Evolutionary conservation across 2,888 invertebrate species (phyloP).

Genomic region (Limnephilus marmoratus): DNA sequence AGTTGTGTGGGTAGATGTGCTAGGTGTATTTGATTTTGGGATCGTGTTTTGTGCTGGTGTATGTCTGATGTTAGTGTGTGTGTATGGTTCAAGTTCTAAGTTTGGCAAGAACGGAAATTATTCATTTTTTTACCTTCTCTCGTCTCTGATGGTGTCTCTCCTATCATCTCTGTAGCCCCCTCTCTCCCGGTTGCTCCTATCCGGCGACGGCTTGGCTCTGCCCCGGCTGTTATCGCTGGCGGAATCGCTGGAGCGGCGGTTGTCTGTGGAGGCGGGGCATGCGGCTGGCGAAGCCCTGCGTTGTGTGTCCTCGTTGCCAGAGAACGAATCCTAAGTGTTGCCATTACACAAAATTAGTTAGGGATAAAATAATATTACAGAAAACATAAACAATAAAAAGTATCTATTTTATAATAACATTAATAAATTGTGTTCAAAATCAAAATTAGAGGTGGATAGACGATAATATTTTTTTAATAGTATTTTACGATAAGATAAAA

Average conservation of each 20-base stretch:
- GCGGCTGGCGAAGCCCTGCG: not conserved
- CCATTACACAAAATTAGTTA: not conserved
- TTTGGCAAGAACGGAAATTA: not conserved
- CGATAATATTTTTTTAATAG: not conserved
- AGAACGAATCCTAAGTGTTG: slow-evolving; percentile 48
- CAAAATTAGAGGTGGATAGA: not conserved
- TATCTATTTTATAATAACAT: not conserved
- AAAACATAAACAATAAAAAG: not conserved
- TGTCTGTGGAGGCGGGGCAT: slow-evolving; percentile 11
- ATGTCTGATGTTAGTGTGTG: too few species aligned
- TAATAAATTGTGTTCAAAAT: not conserved
- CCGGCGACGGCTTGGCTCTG: slow-evolving; percentile 43
- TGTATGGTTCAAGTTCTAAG: too few species aligned
- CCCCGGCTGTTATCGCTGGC: slow-evolving; percentile 3
- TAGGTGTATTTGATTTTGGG: too few species aligned
- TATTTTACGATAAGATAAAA: not conserved
- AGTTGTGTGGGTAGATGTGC: too few species aligned
- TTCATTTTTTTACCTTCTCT: not conserved
- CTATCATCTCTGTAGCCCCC: slow-evolving; percentile 36
- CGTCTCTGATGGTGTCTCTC: slow-evolving; percentile 10
- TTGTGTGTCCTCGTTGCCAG: slow-evolving; percentile 34
- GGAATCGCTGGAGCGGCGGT: slow-evolving; percentile 35
- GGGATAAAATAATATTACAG: slow-evolving; percentile 19
- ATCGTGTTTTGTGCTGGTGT: too few species aligned
- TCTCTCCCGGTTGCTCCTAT: slow-evolving; percentile 35